phyloP scores from a whole-genome alignment of 2,797 vertebrate species.

The Diglossa cyanea region DNA sequence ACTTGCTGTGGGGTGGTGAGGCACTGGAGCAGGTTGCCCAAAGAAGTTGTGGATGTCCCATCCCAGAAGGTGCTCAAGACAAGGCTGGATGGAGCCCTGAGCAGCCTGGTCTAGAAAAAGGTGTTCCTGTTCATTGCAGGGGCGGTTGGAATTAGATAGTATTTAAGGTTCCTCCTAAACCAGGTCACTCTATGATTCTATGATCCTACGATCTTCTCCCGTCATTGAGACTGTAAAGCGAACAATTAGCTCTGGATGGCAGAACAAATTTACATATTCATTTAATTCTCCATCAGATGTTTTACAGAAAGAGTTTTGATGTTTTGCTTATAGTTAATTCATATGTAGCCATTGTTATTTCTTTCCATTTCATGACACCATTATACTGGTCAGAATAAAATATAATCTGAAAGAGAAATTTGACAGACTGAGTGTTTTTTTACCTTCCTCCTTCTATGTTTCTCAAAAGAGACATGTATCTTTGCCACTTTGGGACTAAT shows the following conservation, averaged over 20 bases:
- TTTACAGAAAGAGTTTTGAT: background rate
- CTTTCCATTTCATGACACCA: background rate
- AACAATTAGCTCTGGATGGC: background rate
- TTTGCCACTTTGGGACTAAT: background rate
- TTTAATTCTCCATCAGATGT: background rate
- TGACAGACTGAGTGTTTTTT: background rate
- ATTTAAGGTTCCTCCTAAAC: background rate
- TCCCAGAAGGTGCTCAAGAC: background rate
- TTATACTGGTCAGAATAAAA: background rate
- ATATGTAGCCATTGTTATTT: background rate
- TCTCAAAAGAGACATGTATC: background rate
- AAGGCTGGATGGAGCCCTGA: background rate
- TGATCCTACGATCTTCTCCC: background rate
- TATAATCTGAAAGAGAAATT: background rate
- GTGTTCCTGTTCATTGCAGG: background rate
- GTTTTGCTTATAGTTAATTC: background rate
- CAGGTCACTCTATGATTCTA: background rate
- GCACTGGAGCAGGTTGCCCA: background rate
- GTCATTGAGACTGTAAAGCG: background rate
- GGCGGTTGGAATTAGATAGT: accelerated
- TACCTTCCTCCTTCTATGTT: background rate
- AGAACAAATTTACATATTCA: background rate
- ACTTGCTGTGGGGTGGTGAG: background rate
- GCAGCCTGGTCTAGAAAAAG: background rate
- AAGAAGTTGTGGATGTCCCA: background rate